Percentiles rank a stretch among this genome's conserved stretches.
Evolutionary conservation across 2,797 vertebrate genomes (phyloP).

Genomic region (Sebastes alutus): DNA sequence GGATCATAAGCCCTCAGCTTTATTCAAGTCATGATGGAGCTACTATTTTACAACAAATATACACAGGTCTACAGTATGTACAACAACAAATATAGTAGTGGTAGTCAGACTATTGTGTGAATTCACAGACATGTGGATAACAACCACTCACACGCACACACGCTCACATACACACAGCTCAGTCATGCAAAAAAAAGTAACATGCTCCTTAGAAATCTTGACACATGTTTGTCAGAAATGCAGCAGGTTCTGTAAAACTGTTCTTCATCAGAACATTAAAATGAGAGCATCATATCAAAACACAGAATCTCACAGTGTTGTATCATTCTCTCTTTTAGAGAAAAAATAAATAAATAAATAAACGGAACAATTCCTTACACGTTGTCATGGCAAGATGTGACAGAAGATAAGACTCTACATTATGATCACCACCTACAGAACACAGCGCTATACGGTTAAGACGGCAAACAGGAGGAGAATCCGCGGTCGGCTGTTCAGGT

Average conservation of each 20-base stretch:
- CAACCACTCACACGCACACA: slow-evolving; percentile 24
- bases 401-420: slow-evolving; percentile 44
- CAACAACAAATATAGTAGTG: slow-evolving; percentile 61
- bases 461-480: slow-evolving; percentile 22
- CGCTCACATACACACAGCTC: slow-evolving; percentile 22
- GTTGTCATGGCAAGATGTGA: slow-evolving; percentile 65
- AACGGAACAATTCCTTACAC: slow-evolving; percentile 52
- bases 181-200: slow-evolving; percentile 48
- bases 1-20: slow-evolving; percentile 55
- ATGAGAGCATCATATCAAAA: slow-evolving; percentile 72
- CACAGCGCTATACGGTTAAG: slow-evolving; percentile 43
- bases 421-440: slow-evolving; percentile 50
- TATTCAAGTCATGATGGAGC: slow-evolving; percentile 72
- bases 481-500: neutral
- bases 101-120: slow-evolving; percentile 58
- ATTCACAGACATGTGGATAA: slow-evolving; percentile 55
- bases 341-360: slow-evolving; percentile 38
- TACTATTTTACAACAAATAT: slow-evolving; percentile 70
- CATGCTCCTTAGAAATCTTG: slow-evolving; percentile 64
- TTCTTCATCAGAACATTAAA: slow-evolving; percentile 56
- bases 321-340: slow-evolving; percentile 28
- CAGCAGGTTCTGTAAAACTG: slow-evolving; percentile 53
- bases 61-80: slow-evolving; percentile 73
- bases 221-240: slow-evolving; percentile 66
- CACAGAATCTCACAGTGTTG: slow-evolving; percentile 53